Conservation (phyloP, 2,888 invertebrate species). For the Drosophila eohydei region DNA sequence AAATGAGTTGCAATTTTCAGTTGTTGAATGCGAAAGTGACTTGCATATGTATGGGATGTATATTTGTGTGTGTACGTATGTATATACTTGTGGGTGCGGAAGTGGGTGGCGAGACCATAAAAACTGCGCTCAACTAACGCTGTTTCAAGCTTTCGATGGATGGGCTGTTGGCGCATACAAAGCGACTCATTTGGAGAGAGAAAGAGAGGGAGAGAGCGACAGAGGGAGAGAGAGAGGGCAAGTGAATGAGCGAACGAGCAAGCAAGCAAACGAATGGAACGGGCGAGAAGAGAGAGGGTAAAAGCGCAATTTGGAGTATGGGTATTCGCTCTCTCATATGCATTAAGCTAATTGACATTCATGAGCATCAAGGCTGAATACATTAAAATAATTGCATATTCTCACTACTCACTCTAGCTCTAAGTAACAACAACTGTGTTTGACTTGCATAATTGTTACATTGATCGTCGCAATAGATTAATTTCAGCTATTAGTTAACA, state of each 20-base stretch:
- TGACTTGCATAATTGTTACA: conserved; percentile 50
- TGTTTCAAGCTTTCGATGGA: conserved; percentile 45
- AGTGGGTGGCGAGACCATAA: conserved; percentile 59
- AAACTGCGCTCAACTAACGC: conserved; percentile 36
- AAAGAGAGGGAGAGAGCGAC: not conserved
- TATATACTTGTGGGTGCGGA: conserved; percentile 54
- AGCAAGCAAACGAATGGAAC: not conserved
- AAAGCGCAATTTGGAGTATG: conserved; percentile 48
- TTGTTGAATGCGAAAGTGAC: conserved; percentile 58
- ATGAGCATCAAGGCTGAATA: conserved; percentile 77
- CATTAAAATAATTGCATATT: conserved; percentile 80
- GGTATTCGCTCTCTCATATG: conserved; percentile 29
- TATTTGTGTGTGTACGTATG: conserved; percentile 13
- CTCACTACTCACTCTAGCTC: conserved; percentile 55
- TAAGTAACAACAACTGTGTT: conserved; percentile 26
- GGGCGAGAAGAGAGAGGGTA: conserved; percentile 8
- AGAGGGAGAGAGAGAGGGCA: not conserved
- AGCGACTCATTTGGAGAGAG: conserved; percentile 66
- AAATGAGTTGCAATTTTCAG: conserved; percentile 72
- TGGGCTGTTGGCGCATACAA: conserved; percentile 71
- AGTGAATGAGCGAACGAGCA: not conserved
- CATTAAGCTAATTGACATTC: conserved; percentile 75
- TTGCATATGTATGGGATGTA: conserved; percentile 12
- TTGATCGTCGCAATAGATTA: conserved; percentile 50
- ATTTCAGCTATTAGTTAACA: conserved; percentile 40